These are phyloP conservation scores for Eupristina koningsbergeri DNA, from an alignment of 1,140 invertebrate species.

Conservation along the genomic window DNA sequence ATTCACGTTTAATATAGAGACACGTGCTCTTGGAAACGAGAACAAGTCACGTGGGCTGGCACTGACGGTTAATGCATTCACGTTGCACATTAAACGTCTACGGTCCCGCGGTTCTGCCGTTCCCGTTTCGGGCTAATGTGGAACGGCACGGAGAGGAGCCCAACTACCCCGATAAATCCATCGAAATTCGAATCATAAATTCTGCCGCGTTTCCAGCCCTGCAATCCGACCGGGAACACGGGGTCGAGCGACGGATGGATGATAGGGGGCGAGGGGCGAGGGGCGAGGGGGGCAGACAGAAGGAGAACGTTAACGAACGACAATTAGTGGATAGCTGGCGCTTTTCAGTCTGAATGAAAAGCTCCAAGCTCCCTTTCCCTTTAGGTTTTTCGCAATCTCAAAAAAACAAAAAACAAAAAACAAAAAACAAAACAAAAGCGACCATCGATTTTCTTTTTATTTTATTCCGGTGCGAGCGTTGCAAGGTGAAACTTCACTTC, in stretches of 20 bases:
- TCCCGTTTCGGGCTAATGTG: background rate
- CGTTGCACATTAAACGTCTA: background rate
- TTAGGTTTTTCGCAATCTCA: background rate
- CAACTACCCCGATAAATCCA: constrained; percentile 50
- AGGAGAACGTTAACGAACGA: background rate
- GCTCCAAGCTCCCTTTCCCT: background rate
- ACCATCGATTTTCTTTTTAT: background rate
- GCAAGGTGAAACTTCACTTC: background rate
- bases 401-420: no score
- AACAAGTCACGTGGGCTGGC: background rate
- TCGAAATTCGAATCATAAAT: constrained; percentile 55
- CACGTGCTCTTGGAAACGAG: background rate
- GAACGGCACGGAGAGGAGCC: background rate
- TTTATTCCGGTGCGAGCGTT: background rate
- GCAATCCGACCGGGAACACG: no score
- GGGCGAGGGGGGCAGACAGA: background rate
- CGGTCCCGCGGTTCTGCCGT: background rate
- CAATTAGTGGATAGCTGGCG: background rate
- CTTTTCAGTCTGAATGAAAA: background rate
- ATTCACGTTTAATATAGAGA: background rate
- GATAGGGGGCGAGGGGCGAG: background rate
- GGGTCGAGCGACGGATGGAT: background rate
- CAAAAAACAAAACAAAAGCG: no score
- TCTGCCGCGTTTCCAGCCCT: constrained; percentile 50
- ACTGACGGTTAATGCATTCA: background rate